A percentile compares a stretch with the other conserved stretches of the same genome.
Conservation (phyloP, 1,140 invertebrate genomes). For the Telenomus remus region DNA sequence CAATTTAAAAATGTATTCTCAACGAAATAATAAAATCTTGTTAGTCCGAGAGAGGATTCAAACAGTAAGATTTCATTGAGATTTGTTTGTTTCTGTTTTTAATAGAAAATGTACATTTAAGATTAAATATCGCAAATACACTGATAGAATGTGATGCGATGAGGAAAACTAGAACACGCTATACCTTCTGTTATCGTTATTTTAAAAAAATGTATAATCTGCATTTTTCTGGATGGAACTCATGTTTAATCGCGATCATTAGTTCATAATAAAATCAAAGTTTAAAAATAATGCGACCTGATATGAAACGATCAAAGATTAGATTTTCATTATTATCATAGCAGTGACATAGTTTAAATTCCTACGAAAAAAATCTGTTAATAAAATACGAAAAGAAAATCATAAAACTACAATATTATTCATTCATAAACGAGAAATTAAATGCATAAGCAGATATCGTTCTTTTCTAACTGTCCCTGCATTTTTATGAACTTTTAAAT, state of each 20-base stretch:
- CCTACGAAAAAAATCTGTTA: too few species aligned
- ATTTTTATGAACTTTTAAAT: constrained; percentile 49
- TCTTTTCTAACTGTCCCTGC: constrained; percentile 28
- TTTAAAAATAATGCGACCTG: too few species aligned
- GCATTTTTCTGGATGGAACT: too few species aligned
- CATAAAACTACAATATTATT: neutral
- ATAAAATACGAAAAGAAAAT: too few species aligned
- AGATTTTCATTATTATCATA: too few species aligned
- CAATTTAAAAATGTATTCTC: constrained; percentile 1
- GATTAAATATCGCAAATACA: constrained; percentile 19
- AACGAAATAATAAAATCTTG: neutral
- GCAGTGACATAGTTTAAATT: too few species aligned
- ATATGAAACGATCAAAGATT: too few species aligned
- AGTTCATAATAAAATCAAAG: too few species aligned
- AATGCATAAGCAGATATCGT: constrained; percentile 33
- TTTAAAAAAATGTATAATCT: neutral
- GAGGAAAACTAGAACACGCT: neutral
- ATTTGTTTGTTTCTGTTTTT: too few species aligned
- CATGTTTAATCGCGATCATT: too few species aligned
- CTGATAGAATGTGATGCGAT: constrained; percentile 9
- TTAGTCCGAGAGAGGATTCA: constrained; percentile 12
- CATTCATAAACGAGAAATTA: constrained; percentile 11
- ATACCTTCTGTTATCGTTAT: neutral
- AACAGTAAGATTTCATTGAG: neutral
- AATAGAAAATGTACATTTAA: constrained; percentile 16